Base-by-base conservation (phyloP, 2,113 vertebrate species). In the Lophius piscatorius region DNA sequence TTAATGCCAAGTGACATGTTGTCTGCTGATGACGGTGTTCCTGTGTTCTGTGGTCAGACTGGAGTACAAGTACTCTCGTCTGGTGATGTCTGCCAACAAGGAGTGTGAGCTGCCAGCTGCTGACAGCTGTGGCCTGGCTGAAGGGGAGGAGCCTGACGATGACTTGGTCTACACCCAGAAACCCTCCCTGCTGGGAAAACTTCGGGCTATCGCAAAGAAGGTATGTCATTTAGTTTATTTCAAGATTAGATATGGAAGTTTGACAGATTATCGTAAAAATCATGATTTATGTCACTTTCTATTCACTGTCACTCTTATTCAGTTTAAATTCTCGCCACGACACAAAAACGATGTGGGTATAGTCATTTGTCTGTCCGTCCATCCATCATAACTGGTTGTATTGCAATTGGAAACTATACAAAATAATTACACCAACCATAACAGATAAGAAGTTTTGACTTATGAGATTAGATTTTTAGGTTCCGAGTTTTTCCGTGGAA, bases 1-100 rank as follows among this genome's bases (percentile, higher is more conserved):
- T 42, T 24, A 35, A 9, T 26, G 36, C 18, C 18, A 9, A 65
- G 52, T 52, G 9, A 50, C 9, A 14, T 16, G n/a, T 10, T 60
- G 50, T 21, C 17, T 70, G 3, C 3, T 12, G 20, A 6, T 70
- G 23, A 70, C 20, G 23, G n/a, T 23, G 7, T 50, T 5, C 29
- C 31, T 60, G 50, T 48, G 59, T 10, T 51, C 4, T 72, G 34
- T 55, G 61, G 31, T 20, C 79, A 99, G 97, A 87, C 57, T 99
- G 84, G 95, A 98, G 85, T 99, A 96, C 79, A 99, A 98, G 74
- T 99, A 99, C 90, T 99, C 96, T 38, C 95, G 96, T 61, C 87
- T 99, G 81, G 94, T 98, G 80, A 97, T 98, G 93, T 94, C 94
- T 0, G 90, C 95, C 0, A 98, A 95, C 87, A 98, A 94, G 77